Percentiles rank a stretch among this genome's conserved stretches.
These are phyloP conservation scores for Pangasianodon hypophthalmus DNA, from an alignment of 2,113 vertebrate genomes.

Conservation along the genomic window DNA sequence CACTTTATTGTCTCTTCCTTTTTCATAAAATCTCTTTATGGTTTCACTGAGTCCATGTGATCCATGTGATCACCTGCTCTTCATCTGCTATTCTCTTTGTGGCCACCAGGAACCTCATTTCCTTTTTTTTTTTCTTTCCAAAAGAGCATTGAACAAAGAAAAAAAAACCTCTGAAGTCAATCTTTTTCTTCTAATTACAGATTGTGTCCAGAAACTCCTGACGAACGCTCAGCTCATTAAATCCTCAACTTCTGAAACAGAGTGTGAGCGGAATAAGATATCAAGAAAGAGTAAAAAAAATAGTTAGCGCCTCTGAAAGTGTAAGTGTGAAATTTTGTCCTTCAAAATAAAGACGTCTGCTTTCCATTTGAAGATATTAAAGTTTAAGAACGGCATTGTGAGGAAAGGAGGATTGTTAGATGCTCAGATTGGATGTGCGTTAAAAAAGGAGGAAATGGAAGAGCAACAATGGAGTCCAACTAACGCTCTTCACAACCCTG, in stretches of 20 bases:
- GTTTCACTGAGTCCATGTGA: background rate
- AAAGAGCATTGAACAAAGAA: background rate
- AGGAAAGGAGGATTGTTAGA: background rate
- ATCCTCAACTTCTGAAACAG: slow-evolving; percentile 55
- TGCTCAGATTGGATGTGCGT: background rate
- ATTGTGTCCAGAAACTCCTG: slow-evolving; percentile 70
- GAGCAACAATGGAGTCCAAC: background rate
- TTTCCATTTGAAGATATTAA: background rate
- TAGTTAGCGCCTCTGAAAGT: background rate
- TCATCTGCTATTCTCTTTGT: slow-evolving; percentile 25
- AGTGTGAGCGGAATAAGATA: background rate
- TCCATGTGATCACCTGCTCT: slow-evolving; percentile 19
- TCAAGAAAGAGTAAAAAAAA: slow-evolving; percentile 37
- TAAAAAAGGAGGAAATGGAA: background rate
- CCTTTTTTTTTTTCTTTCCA: slow-evolving; percentile 53
- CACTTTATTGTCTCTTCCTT: background rate
- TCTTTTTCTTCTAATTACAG: slow-evolving; percentile 68
- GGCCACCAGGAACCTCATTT: background rate
- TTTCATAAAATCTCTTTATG: background rate
- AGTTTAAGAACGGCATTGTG: background rate
- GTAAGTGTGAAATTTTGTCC: background rate
- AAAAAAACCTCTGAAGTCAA: slow-evolving; percentile 64
- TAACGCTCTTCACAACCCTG: too few relatives aligned
- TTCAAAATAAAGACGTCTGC: background rate
- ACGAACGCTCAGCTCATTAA: slow-evolving; percentile 66